A percentile compares a stretch with the other conserved stretches of the same genome.
These are phyloP conservation scores for Onychorhynchus coronatus DNA, from an alignment of 2,113 vertebrate genomes.

Conservation along the genomic window DNA sequence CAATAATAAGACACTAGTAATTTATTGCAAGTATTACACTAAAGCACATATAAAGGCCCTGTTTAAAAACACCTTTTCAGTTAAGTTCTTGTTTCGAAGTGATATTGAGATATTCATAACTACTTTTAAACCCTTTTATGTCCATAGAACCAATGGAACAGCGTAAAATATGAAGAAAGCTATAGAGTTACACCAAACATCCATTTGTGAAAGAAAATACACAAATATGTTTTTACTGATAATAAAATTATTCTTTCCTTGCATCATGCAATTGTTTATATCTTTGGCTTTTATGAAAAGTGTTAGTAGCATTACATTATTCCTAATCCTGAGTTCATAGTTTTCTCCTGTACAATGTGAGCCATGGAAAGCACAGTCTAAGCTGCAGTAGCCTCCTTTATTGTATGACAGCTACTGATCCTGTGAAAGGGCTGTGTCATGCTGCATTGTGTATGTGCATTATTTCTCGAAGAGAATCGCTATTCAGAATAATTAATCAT, in stretches of 20 bases:
- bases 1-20: background rate
- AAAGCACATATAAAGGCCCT: background rate
- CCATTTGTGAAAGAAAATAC: background rate
- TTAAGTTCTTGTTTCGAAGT: background rate
- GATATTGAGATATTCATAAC: background rate
- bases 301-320: background rate
- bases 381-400: background rate
- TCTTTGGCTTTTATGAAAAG: background rate
- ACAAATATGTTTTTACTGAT: background rate
- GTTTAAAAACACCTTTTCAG: background rate
- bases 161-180: background rate
- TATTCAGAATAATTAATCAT: slow-evolving; percentile 4
- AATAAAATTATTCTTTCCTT: background rate
- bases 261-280: background rate
- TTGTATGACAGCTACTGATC: background rate
- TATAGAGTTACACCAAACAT: background rate
- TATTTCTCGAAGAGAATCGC: background rate
- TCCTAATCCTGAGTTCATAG: background rate
- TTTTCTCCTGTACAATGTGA: background rate
- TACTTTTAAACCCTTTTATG: background rate
- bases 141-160: background rate
- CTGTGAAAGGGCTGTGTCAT: background rate
- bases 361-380: background rate
- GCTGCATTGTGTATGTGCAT: background rate
- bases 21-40: background rate